Base-by-base conservation (phyloP, 2,113 vertebrate species). In the Eidolon helvum region DNA sequence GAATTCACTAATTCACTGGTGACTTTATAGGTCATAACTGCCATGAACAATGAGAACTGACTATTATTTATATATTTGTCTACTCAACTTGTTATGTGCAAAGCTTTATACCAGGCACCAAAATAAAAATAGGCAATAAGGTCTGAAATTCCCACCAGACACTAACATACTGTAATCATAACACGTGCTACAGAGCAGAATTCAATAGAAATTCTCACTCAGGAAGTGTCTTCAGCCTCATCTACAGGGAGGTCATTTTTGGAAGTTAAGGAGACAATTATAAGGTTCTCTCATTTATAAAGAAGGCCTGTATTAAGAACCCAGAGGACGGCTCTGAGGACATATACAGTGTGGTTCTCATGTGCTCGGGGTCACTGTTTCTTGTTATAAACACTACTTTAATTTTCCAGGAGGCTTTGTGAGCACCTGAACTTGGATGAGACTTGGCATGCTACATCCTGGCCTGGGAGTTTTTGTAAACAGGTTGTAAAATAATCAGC, bases 401-500 rank as follows among this genome's bases (percentile, higher is more conserved):
- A 14, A 72, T 91, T 95, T 96, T 95, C 89, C 30, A 63, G 45
- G 43, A 83, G 57, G 0, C 2, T 89, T 15, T 1, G 11, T 65
- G 90, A 82, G 0, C 87, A 94, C 90, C 69, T 50, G 30, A 68
- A 93, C 78, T 98, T 45, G 69, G 45, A 55, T 40, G 77, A 68
- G 22, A 92, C 57, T 91, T 91, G 93, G 77, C 80, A 82, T 68
- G 55, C 21, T 50, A 48, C 28, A 68, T 45, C n/a, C 35, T 43
- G 71, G 43, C 61, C 69, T 22, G 48, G 43, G 63, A 91, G 63
- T 78, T 88, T 53, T 48, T 90, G 78, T 78, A 97, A 96, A 97
- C 57, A 96, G 68, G 63, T 53, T 93, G 68, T 75, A 94, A 97
- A 96, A 79, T 90, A 66, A 87, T 75, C 83, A 79, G 61, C 19